These are phyloP conservation scores for Drosophila ohnishii DNA, from an alignment of 1,140 invertebrate genomes.

Conservation along the genomic window DNA sequence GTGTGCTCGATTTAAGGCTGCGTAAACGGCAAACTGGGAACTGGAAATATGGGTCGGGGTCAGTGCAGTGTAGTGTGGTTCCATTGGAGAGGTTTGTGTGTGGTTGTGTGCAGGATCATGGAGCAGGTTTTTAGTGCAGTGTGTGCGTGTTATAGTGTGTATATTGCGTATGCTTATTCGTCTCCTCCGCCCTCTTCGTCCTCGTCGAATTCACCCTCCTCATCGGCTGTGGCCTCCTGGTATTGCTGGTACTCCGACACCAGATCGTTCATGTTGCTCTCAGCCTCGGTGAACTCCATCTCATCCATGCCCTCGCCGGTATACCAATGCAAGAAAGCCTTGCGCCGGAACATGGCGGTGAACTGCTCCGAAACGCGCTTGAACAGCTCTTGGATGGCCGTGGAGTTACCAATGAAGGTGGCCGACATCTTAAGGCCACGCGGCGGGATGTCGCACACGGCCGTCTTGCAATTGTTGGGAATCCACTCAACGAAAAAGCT, in stretches of 20 bases:
- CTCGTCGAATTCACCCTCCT: slow-evolving; percentile 88
- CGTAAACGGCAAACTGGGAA: no score
- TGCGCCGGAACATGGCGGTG: slow-evolving; percentile 89
- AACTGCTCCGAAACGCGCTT: slow-evolving; percentile 88
- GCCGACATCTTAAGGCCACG: slow-evolving; percentile 89
- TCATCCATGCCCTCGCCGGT: slow-evolving; percentile 94
- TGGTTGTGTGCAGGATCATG: slow-evolving; percentile 1
- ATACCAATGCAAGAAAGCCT: slow-evolving; percentile 91
- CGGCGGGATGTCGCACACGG: slow-evolving; percentile 89
- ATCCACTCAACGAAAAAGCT: slow-evolving; percentile 94
- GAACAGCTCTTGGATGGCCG: slow-evolving; percentile 89
- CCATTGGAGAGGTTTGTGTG: not conserved
- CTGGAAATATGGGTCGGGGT: not conserved
- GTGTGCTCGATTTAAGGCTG: slow-evolving; percentile 19
- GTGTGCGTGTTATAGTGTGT: no score
- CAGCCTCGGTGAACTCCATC: slow-evolving; percentile 92
- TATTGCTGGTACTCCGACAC: slow-evolving; percentile 96
- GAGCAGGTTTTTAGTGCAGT: not conserved
- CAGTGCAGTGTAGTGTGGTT: slow-evolving; percentile 3
- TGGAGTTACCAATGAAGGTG: slow-evolving; percentile 89
- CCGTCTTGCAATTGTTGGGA: slow-evolving; percentile 90
- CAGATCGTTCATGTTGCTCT: slow-evolving; percentile 91
- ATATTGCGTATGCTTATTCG: slow-evolving; percentile 63
- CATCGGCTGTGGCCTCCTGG: slow-evolving; percentile 89
- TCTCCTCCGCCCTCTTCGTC: slow-evolving; percentile 85